phyloP scores from a whole-genome alignment of 2,113 vertebrate genomes.

The Marmota monax region DNA sequence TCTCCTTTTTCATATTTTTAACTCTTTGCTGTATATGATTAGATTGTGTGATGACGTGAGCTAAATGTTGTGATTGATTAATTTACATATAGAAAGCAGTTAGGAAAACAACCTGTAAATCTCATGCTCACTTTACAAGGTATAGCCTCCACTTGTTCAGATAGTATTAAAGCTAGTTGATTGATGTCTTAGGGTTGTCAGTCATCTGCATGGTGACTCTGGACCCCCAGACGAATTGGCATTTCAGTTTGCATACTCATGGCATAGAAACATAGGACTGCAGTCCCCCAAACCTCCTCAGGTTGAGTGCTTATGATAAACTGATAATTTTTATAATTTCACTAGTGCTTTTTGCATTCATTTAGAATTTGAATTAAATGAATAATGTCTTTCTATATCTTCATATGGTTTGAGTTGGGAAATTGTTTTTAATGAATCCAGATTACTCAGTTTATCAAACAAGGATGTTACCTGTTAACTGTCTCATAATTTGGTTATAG shows the following conservation, averaged over 20 bases:
- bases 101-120: background rate
- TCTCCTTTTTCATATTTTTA: background rate
- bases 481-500: background rate
- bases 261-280: background rate
- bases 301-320: background rate
- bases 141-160: background rate
- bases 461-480: background rate
- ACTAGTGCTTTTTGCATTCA: background rate
- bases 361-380: conserved; percentile 29
- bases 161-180: background rate
- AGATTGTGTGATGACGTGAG: background rate
- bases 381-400: background rate
- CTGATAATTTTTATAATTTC: background rate
- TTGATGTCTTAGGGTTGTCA: background rate
- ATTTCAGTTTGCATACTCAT: background rate
- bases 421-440: background rate
- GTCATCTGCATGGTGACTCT: background rate
- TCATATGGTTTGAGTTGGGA: conserved; percentile 1
- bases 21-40: background rate
- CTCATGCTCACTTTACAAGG: background rate
- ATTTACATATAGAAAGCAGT: conserved; percentile 5
- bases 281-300: background rate
- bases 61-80: background rate
- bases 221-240: background rate
- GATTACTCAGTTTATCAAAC: conserved; percentile 45